Percentiles rank a stretch among this genome's conserved stretches.
phyloP scores from a whole-genome alignment of 2,888 invertebrate genomes.

The Tachystola acroxantha region DNA sequence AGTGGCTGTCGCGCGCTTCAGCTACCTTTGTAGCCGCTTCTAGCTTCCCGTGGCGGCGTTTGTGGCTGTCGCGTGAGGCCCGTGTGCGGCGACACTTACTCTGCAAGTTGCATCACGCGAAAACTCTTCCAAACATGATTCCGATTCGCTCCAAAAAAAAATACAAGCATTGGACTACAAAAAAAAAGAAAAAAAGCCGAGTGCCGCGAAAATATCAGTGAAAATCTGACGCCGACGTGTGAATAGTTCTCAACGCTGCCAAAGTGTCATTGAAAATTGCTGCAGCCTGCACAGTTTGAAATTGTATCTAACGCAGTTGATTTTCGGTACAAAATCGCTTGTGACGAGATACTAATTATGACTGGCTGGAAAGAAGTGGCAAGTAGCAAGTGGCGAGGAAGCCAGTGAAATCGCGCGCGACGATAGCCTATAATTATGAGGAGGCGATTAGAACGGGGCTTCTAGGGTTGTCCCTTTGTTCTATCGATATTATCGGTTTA shows the following conservation, averaged over 20 bases:
- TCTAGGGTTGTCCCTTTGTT: conserved; percentile 24
- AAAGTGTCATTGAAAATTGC: conserved; percentile 42
- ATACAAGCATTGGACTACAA: conserved; percentile 10
- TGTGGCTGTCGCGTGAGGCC: too few species aligned
- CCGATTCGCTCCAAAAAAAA: too few species aligned
- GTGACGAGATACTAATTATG: conserved; percentile 39
- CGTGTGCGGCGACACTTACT: too few species aligned
- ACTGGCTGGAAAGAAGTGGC: conserved; percentile 36
- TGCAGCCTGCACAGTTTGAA: conserved; percentile 10
- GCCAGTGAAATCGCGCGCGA: conserved; percentile 53
- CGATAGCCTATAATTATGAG: conserved; percentile 56
- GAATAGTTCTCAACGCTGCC: conserved; percentile 43
- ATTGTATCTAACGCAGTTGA: conserved; percentile 13
- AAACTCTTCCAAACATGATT: too few species aligned
- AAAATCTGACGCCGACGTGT: conserved; percentile 25
- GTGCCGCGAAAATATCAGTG: conserved; percentile 23
- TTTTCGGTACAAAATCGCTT: conserved; percentile 17
- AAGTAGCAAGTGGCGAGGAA: conserved; percentile 27
- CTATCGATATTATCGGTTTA: conserved; percentile 9
- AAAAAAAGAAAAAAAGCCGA: conserved; percentile 18
- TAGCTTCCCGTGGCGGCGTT: too few species aligned
- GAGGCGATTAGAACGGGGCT: conserved; percentile 22
- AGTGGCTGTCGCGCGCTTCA: too few species aligned
- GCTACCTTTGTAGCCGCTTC: too few species aligned
- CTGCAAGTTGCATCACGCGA: too few species aligned